Conservation (phyloP, 1,140 invertebrate species). For the Drosophila subpulchrella region DNA sequence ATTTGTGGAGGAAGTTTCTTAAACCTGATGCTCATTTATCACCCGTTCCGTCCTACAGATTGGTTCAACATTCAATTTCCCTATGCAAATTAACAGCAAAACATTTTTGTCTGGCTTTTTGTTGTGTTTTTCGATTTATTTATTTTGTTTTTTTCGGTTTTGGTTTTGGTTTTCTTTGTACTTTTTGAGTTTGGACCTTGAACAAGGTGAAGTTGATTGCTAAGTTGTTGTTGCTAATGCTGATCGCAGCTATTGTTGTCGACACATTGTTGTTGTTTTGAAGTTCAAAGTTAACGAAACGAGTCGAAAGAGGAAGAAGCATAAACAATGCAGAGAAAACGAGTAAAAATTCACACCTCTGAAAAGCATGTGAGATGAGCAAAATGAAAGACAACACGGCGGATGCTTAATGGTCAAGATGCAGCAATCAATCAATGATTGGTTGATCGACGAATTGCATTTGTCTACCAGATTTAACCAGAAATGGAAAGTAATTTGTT, state of each 20-base stretch:
- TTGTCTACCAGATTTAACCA: too few relatives aligned
- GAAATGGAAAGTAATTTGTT: too few relatives aligned
- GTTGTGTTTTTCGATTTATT: slow-evolving; percentile 34
- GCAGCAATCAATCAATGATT: slow-evolving; percentile 37
- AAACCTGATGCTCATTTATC: slow-evolving; percentile 23
- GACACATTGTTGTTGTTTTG: slow-evolving; percentile 54
- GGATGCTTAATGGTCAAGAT: slow-evolving; percentile 52
- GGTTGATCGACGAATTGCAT: background rate
- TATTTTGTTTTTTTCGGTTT: slow-evolving; percentile 1
- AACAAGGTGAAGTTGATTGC: slow-evolving; percentile 81
- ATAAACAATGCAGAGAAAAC: slow-evolving; percentile 52
- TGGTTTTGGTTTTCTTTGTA: background rate
- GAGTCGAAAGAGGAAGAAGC: slow-evolving; percentile 43
- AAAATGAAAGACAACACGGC: slow-evolving; percentile 34
- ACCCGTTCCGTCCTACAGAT: background rate
- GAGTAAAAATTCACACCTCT: slow-evolving; percentile 73
- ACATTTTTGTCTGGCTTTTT: slow-evolving; percentile 24
- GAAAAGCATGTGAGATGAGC: slow-evolving; percentile 18
- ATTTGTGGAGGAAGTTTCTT: slow-evolving; percentile 28
- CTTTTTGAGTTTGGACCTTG: slow-evolving; percentile 63
- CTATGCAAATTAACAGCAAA: slow-evolving; percentile 67
- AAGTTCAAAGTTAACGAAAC: slow-evolving; percentile 79
- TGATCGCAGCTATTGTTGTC: slow-evolving; percentile 26
- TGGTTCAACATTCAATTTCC: slow-evolving; percentile 70
- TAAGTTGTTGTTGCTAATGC: slow-evolving; percentile 36